Conservation (phyloP, 2,888 invertebrate species). For the Lepidocyrtoides sp. region DNA sequence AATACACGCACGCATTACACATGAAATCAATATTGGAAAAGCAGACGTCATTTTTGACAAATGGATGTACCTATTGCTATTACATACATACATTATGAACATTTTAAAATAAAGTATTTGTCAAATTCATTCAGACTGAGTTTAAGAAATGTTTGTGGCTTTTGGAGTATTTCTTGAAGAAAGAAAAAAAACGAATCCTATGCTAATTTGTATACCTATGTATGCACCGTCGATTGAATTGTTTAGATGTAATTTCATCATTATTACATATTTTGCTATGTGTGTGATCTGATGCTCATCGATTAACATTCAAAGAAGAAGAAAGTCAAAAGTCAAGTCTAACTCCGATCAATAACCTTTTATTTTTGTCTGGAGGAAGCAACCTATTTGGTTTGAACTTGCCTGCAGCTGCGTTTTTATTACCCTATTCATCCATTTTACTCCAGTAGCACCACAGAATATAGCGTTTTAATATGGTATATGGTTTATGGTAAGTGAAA, state of each 20-base stretch:
- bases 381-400: slow-evolving; percentile 21
- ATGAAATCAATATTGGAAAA: not conserved
- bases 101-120: too few relatives aligned
- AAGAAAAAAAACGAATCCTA: not conserved
- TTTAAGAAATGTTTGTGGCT: too few relatives aligned
- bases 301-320: not conserved
- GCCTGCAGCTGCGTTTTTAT: slow-evolving; percentile 60
- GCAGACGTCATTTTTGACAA: not conserved
- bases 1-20: not conserved
- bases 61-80: too few relatives aligned
- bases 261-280: too few relatives aligned
- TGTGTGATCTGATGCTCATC: not conserved
- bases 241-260: not conserved
- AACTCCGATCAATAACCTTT: slow-evolving; percentile 74
- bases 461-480: not conserved
- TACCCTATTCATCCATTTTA: slow-evolving; percentile 42
- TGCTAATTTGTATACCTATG: too few relatives aligned
- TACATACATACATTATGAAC: too few relatives aligned
- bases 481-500: not conserved
- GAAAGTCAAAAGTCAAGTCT: slow-evolving; percentile 44
- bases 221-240: not conserved
- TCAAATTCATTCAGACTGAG: too few relatives aligned
- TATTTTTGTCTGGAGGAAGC: slow-evolving; percentile 49
- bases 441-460: slow-evolving; percentile 1
- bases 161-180: not conserved